Conservation (phyloP, 2,888 invertebrate species). For the Willowsia nigromaculata region DNA sequence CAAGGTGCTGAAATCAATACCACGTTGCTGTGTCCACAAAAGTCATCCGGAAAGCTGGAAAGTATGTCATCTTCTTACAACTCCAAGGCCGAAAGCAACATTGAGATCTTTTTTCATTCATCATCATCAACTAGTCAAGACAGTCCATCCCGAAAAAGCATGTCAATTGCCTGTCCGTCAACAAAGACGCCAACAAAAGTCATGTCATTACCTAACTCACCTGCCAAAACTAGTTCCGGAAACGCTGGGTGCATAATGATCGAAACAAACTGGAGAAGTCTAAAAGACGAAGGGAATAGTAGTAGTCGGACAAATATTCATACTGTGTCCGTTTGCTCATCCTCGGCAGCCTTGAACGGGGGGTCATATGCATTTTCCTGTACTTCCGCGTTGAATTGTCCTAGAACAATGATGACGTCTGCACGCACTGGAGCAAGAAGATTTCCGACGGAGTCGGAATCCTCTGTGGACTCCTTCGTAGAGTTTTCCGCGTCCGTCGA, state of each 20-base stretch:
- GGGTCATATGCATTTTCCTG: conserved; percentile 40
- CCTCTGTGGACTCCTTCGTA: conserved; percentile 53
- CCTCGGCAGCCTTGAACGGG: conserved; percentile 13
- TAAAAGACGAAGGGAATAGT: neutral
- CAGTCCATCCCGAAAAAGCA: neutral
- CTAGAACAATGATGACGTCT: conserved; percentile 27
- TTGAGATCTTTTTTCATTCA: conserved; percentile 46
- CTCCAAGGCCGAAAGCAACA: neutral
- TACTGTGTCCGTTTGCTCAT: conserved; percentile 38
- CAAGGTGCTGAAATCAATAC: conserved; percentile 40
- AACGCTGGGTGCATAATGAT: conserved; percentile 39
- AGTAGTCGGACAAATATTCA: conserved; percentile 14
- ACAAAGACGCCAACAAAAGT: neutral
- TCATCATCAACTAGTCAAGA: neutral
- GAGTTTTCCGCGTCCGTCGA: conserved; percentile 60
- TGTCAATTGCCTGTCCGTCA: neutral
- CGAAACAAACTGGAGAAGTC: conserved; percentile 38
- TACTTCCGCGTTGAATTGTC: conserved; percentile 5
- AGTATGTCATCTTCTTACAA: neutral
- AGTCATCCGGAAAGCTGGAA: neutral
- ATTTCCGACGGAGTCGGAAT: conserved; percentile 56
- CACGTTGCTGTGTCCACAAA: neutral
- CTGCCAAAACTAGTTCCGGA: neutral
- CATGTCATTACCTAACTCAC: neutral
- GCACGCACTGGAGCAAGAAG: neutral